These are phyloP conservation scores for Paraescarpia echinospica DNA, from an alignment of 1,140 invertebrate genomes.

Conservation along the genomic window DNA sequence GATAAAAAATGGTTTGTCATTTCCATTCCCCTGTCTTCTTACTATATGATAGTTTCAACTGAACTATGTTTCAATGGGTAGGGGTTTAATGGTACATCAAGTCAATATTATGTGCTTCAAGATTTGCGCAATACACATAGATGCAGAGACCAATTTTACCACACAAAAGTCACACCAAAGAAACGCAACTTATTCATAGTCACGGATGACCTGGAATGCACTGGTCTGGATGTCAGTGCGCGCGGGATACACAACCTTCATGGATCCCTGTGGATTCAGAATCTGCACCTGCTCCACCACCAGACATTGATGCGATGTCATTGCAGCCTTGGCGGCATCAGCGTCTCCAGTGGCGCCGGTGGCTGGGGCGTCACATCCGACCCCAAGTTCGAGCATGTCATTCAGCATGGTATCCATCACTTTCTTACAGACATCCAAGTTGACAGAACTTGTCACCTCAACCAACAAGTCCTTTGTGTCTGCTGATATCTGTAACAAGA, in stretches of 20 bases:
- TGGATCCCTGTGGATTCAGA: slow-evolving; percentile 68
- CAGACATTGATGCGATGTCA: slow-evolving; percentile 48
- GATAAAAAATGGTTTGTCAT: neutral
- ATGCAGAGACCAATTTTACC: neutral
- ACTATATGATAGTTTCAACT: neutral
- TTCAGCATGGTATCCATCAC: slow-evolving; percentile 70
- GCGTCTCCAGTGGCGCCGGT: neutral
- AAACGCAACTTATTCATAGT: neutral
- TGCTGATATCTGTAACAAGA: slow-evolving; percentile 52
- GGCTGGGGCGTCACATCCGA: slow-evolving; percentile 39
- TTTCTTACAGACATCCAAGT: slow-evolving; percentile 68
- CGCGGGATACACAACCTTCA: slow-evolving; percentile 77
- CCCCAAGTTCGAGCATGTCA: slow-evolving; percentile 63
- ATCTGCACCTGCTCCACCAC: slow-evolving; percentile 71
- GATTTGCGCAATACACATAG: neutral
- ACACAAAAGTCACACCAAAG: neutral
- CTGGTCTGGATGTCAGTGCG: slow-evolving; percentile 66
- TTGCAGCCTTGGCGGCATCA: slow-evolving; percentile 22
- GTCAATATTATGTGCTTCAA: too few species aligned
- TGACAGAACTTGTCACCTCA: slow-evolving; percentile 76
- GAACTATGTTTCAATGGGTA: neutral
- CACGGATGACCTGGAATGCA: slow-evolving; percentile 38
- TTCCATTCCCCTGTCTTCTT: neutral
- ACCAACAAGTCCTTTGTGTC: slow-evolving; percentile 71
- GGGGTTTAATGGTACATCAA: too few species aligned